These are phyloP conservation scores for Drosophila limbata DNA, from an alignment of 2,888 invertebrate genomes.

Conservation along the genomic window DNA sequence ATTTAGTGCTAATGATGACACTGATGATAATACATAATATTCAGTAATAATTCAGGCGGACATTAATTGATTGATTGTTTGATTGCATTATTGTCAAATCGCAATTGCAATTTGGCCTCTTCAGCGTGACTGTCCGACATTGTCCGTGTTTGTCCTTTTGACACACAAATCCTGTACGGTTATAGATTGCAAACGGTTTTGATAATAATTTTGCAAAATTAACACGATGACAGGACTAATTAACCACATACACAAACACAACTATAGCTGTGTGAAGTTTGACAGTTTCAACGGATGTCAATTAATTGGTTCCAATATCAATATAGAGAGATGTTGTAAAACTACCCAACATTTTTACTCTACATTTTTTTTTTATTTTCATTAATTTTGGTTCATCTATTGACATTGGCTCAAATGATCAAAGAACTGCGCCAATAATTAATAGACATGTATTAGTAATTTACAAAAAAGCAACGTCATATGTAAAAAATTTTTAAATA, in stretches of 20 bases:
- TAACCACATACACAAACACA: constrained; percentile 51
- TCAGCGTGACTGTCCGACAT: constrained; percentile 13
- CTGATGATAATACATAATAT: constrained; percentile 76
- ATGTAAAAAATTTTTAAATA: background rate
- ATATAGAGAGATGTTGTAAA: constrained; percentile 8
- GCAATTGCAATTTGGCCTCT: constrained; percentile 65
- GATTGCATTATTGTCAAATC: constrained; percentile 81
- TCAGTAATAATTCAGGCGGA: constrained; percentile 73
- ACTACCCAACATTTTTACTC: no score
- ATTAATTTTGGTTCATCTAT: no score
- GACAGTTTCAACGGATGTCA: constrained; percentile 40
- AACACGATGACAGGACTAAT: constrained; percentile 74
- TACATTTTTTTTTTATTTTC: no score
- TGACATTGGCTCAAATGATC: background rate
- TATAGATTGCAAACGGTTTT: constrained; percentile 49
- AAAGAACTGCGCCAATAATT: no score
- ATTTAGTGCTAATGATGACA: constrained; percentile 81
- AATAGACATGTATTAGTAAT: no score
- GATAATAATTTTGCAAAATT: constrained; percentile 76
- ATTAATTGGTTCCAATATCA: constrained; percentile 48
- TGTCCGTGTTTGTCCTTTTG: constrained; percentile 13
- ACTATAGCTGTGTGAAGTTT: background rate
- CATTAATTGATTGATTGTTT: constrained; percentile 81
- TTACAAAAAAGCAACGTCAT: background rate
- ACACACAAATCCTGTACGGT: constrained; percentile 9